Evolutionary conservation across 1,140 invertebrate genomes (phyloP).

Genomic region (Papilio aristodemus): DNA sequence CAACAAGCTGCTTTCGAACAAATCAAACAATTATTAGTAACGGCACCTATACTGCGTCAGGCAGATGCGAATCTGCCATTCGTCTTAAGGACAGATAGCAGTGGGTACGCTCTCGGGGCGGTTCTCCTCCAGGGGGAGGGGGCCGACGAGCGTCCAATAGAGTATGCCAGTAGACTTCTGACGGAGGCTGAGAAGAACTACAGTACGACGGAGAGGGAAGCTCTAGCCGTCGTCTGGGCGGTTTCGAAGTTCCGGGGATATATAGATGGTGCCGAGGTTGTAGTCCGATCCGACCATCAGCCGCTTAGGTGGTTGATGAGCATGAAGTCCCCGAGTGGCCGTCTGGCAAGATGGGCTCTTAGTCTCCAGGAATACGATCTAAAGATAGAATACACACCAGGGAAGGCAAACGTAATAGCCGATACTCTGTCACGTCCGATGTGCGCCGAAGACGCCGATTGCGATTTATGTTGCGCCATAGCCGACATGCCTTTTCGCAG

Average conservation of each 20-base stretch:
- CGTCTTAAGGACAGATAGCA: not conserved
- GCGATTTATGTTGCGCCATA: constrained; percentile 31
- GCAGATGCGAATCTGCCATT: not conserved
- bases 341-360: constrained; percentile 66
- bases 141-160: not conserved
- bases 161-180: not conserved
- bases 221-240: not conserved
- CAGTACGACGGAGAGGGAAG: not conserved
- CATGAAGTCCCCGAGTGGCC: constrained; percentile 56
- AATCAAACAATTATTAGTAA: too few species aligned
- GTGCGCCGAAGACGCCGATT: constrained; percentile 18
- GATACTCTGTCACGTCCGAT: constrained; percentile 38
- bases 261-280: constrained; percentile 59
- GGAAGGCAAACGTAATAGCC: constrained; percentile 39
- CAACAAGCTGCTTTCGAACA: too few species aligned
- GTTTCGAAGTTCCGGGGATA: constrained; percentile 60
- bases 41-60: not conserved
- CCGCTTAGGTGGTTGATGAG: constrained; percentile 68
- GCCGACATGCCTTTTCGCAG: constrained; percentile 39
- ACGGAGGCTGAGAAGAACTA: not conserved
- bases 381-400: constrained; percentile 40
- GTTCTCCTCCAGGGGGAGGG: not conserved
- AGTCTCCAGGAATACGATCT: constrained; percentile 62
- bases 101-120: not conserved
- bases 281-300: constrained; percentile 72